These are phyloP conservation scores for Scaptomyza cyrtandrae DNA, from an alignment of 2,888 invertebrate genomes.

Conservation along the genomic window DNA sequence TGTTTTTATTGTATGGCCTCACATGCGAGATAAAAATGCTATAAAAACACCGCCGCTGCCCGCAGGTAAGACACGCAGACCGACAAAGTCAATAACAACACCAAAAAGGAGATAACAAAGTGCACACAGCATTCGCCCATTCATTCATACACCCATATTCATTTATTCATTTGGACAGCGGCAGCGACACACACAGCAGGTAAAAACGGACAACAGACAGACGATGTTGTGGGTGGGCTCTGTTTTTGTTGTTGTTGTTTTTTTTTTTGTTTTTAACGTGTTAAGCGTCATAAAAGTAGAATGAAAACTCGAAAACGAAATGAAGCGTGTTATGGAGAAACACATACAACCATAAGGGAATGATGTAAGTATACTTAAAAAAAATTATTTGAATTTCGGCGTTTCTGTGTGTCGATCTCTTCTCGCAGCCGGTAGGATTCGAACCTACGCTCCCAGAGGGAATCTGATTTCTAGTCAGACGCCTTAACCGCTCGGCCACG, in stretches of 20 bases:
- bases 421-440: conserved; percentile 77
- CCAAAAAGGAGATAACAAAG: conserved; percentile 48
- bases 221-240: conserved; percentile 75
- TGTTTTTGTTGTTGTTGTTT: conserved; percentile 15
- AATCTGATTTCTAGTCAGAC: conserved; percentile 84
- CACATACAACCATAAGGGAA: neutral
- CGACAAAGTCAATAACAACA: conserved; percentile 56
- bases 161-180: conserved; percentile 50
- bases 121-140: conserved; percentile 70
- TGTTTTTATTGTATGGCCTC: conserved; percentile 27
- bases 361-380: conserved; percentile 9
- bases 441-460: conserved; percentile 84
- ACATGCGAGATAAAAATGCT: conserved; percentile 65
- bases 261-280: conserved; percentile 29
- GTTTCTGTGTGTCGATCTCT: neutral
- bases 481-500: conserved; percentile 84
- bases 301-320: conserved; percentile 45
- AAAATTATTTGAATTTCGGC: conserved; percentile 20
- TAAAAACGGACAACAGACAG: conserved; percentile 52
- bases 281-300: conserved; percentile 37
- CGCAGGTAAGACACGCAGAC: conserved; percentile 66
- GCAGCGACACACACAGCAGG: conserved; percentile 37
- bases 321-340: conserved; percentile 41
- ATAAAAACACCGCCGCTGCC: conserved; percentile 64
- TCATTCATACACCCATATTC: conserved; percentile 62